Evolutionary conservation across 2,113 vertebrate species (phyloP).

Genomic region (Tachysurus fulvidraco): DNA sequence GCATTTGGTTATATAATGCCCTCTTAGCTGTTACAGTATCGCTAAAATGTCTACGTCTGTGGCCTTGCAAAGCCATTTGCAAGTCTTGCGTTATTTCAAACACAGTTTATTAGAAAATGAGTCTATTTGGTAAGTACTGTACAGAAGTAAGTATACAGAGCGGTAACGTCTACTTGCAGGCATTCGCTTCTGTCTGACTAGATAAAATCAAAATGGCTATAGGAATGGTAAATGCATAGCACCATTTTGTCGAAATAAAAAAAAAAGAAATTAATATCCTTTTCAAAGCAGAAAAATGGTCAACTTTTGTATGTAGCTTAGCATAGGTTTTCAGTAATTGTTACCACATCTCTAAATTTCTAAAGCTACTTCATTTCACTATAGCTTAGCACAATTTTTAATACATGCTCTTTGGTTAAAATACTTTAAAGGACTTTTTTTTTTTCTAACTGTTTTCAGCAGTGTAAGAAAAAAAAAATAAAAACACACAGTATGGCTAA

Average conservation of each 20-base stretch:
- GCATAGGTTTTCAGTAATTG: conserved; percentile 43
- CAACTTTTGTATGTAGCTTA: conserved; percentile 58
- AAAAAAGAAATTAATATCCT: conserved; percentile 63
- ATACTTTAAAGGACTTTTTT: conserved; percentile 61
- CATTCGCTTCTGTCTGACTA: conserved; percentile 50
- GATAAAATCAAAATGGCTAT: conserved; percentile 68
- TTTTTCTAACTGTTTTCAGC: conserved; percentile 62
- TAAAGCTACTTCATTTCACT: conserved; percentile 57
- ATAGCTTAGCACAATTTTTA: conserved; percentile 56
- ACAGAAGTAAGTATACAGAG: conserved; percentile 61
- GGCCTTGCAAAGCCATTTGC: conserved; percentile 17
- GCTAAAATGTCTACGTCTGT: not conserved
- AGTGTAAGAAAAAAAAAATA: conserved; percentile 59
- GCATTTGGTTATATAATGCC: conserved; percentile 23
- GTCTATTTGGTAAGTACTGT: conserved; percentile 43
- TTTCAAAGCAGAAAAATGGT: conserved; percentile 63
- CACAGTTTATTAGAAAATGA: conserved; percentile 51
- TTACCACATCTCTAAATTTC: conserved; percentile 58
- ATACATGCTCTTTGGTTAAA: conserved; percentile 77
- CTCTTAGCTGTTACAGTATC: conserved; percentile 20
- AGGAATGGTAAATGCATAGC: conserved; percentile 85
- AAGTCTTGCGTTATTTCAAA: conserved; percentile 38
- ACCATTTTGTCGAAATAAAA: conserved; percentile 77
- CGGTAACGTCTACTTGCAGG: conserved; percentile 55
- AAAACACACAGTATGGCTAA: conserved; percentile 63